phyloP scores from a whole-genome alignment of 2,888 invertebrate genomes.

The Junonia oenone region DNA sequence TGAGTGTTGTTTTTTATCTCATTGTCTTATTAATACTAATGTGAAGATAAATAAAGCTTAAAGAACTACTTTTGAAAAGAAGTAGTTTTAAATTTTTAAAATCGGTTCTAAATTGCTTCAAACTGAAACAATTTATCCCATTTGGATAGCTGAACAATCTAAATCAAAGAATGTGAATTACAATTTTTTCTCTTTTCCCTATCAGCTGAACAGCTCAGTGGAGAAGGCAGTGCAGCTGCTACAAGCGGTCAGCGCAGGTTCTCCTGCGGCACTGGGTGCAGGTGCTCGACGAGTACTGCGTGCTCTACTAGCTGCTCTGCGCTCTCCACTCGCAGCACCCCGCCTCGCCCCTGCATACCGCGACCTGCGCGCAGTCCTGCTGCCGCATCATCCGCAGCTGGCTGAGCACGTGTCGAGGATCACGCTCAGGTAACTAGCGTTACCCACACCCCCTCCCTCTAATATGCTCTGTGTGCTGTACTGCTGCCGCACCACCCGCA shows the following conservation, averaged over 20 bases:
- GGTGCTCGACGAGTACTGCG: slow-evolving; percentile 45
- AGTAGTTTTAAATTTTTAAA: too few species aligned
- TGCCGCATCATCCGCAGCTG: slow-evolving; percentile 59
- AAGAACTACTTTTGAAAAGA: too few species aligned
- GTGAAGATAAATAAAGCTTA: too few species aligned
- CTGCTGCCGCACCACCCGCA: slow-evolving; percentile 55
- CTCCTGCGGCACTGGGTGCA: slow-evolving; percentile 48
- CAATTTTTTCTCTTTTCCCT: too few species aligned
- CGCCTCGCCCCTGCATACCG: slow-evolving; percentile 73
- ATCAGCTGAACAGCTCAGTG: slow-evolving; percentile 54
- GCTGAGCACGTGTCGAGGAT: slow-evolving; percentile 83
- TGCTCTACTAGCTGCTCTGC: slow-evolving; percentile 62
- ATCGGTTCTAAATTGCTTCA: too few species aligned
- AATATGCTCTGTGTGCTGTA: slow-evolving; percentile 80
- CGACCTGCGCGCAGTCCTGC: slow-evolving; percentile 72
- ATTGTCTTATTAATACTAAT: too few species aligned
- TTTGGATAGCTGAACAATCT: too few species aligned
- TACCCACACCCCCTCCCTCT: slow-evolving; percentile 58
- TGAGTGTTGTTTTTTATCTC: too few species aligned
- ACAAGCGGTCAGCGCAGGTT: slow-evolving; percentile 44
- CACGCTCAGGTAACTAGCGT: slow-evolving; percentile 86
- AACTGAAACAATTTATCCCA: too few species aligned
- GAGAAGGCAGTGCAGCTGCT: slow-evolving; percentile 52
- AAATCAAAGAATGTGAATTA: too few species aligned
- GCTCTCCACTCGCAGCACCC: slow-evolving; percentile 65